Base-by-base conservation (phyloP, 2,888 invertebrate genomes). In the Polyploca ridens region DNA sequence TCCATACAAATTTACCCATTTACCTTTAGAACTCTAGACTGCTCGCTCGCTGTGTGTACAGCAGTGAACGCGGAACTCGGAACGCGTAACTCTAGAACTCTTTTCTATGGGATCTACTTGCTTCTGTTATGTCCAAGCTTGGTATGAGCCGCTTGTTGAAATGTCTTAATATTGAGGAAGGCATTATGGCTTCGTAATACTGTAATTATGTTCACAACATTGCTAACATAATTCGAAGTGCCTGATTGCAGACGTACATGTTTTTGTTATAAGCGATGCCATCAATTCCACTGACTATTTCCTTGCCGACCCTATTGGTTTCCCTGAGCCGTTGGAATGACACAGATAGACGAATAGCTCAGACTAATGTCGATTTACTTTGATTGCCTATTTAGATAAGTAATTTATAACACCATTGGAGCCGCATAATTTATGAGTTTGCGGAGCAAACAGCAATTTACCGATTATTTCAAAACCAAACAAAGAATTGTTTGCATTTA, bases 311-410 rank as follows among this genome's bases (percentile, higher is more conserved):
- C 38, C 41, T 54, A 19, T 14, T 54, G 7, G 16, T 54, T 54
- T 54, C 54, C 19, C 19, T 19, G 10, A 19, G 54, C 54, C 10
- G 14, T 49, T 1, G 7, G 54, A 54, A 8, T 7, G 19, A 54
- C 19, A 10, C 54, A 19, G 5, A 16, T 19, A 54, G 46, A 46
- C 5, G 46, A 46, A 46, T 46, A 14, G 46, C n/a, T 44, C 44
- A 70, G 65, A 70, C 65, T 62, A 62, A 64, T 65, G 63, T 68
- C 66, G 71, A 74, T 78, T 77, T 72, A 66, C 69, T 72, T 72
- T 70, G 78, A 76, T 81, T 74, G 72, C 70, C 72, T 71, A 71
- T 76, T 78, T 75, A 74, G 73, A 70, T 73, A 66, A 62, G 58
- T 66, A 66, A 71, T 69, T 71, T 69, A 63, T 66, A 64, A 66